These are phyloP conservation scores for Cabera pusaria DNA, from an alignment of 2,888 invertebrate species.

Conservation along the genomic window DNA sequence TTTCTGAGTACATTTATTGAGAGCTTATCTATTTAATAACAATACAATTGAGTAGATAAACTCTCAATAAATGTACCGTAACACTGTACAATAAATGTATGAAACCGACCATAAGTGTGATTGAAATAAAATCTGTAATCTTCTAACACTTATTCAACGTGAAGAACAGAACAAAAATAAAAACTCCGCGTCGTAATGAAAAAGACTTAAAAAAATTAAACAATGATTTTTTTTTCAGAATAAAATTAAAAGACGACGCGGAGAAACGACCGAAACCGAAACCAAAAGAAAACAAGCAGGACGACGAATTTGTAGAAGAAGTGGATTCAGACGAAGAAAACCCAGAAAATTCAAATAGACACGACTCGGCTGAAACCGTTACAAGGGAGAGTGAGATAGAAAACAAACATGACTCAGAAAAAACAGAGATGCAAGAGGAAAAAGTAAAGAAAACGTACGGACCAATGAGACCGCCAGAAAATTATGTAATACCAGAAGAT, in stretches of 20 bases:
- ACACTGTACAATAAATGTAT: no score
- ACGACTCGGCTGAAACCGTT: conserved; percentile 10
- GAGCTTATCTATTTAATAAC: no score
- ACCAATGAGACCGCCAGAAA: conserved; percentile 75
- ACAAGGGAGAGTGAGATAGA: no score
- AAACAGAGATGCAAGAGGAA: conserved; percentile 12
- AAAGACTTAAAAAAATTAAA: no score
- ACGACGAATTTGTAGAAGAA: conserved; percentile 80
- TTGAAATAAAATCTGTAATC: no score
- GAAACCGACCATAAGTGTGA: no score
- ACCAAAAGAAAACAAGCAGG: conserved; percentile 47
- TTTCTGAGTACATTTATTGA: no score
- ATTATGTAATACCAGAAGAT: conserved; percentile 71
- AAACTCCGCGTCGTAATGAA: no score
- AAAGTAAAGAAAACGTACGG: conserved; percentile 53
- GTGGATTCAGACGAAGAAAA: conserved; percentile 72
- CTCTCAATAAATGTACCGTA: no score
- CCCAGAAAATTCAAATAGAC: conserved; percentile 7
- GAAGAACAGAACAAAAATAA: no score
- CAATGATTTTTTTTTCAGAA: conserved; percentile 50
- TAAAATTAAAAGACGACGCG: conserved; percentile 74
- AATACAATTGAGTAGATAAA: no score
- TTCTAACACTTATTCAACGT: no score
- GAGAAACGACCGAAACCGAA: conserved; percentile 48
- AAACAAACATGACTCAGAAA: conserved; percentile 3